phyloP scores from a whole-genome alignment of 2,113 vertebrate genomes.

The Microtus montanus region DNA sequence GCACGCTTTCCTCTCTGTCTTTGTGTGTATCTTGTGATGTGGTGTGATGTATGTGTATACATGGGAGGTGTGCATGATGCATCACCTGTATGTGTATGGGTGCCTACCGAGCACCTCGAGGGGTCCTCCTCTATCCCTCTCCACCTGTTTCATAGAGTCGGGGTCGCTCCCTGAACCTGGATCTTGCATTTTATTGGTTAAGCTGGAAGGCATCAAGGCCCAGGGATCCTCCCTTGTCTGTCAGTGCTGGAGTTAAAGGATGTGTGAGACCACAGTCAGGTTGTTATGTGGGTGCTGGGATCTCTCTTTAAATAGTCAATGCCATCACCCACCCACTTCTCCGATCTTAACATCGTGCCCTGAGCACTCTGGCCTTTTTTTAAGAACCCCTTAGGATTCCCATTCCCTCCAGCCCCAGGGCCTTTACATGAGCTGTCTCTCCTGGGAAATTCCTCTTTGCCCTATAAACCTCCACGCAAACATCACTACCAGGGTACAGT shows the following conservation, averaged over 20 bases:
- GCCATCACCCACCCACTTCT: neutral
- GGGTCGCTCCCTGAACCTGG: neutral
- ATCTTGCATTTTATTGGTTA: neutral
- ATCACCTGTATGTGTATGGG: neutral
- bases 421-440: neutral
- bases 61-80: neutral
- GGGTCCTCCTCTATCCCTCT: neutral
- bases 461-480: neutral
- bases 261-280: neutral
- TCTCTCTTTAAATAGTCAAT: slow-evolving; percentile 1
- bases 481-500: neutral
- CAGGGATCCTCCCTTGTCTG: neutral
- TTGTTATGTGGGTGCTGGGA: neutral
- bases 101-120: neutral
- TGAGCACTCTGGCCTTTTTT: neutral
- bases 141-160: neutral
- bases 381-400: neutral
- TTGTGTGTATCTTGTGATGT: neutral
- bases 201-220: neutral
- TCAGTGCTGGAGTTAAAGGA: neutral
- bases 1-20: neutral
- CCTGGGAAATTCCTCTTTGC: neutral
- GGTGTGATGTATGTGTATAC: neutral
- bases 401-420: neutral
- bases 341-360: neutral